Conservation (phyloP, 2,113 vertebrate genomes). For the Pardalotus punctatus region DNA sequence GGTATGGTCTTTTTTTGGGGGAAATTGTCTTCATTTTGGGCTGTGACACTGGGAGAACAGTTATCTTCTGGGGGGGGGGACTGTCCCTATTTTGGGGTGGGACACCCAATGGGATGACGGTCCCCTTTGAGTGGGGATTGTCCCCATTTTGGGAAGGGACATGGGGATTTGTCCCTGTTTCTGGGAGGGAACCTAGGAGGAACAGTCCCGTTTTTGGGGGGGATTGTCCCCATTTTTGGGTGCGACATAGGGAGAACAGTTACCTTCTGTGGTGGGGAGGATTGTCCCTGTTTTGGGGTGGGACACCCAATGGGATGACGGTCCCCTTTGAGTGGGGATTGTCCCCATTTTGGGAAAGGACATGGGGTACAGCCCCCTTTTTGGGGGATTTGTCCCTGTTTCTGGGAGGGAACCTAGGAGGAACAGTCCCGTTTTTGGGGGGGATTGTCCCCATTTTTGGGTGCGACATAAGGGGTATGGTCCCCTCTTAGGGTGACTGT, state of each 20-base stretch:
- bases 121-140: too few species aligned
- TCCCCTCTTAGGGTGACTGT: background rate
- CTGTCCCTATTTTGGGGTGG: too few species aligned
- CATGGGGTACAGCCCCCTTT: background rate
- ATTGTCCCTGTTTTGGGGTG: too few species aligned
- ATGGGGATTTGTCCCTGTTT: background rate
- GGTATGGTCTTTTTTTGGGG: background rate
- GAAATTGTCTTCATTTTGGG: background rate
- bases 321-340: too few species aligned
- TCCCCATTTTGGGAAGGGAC: background rate
- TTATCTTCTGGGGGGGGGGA: background rate
- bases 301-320: too few species aligned
- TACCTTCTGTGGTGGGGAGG: too few species aligned
- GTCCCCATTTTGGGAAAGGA: background rate
- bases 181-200: background rate
- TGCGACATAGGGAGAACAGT: background rate
- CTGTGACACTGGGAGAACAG: too few species aligned
- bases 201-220: background rate
- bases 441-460: background rate
- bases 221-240: background rate
- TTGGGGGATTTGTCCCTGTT: background rate
- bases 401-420: background rate
- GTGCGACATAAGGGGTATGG: background rate
- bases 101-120: too few species aligned
- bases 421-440: background rate